Conservation (phyloP, 1,140 invertebrate species). For the Pinna nobilis region DNA sequence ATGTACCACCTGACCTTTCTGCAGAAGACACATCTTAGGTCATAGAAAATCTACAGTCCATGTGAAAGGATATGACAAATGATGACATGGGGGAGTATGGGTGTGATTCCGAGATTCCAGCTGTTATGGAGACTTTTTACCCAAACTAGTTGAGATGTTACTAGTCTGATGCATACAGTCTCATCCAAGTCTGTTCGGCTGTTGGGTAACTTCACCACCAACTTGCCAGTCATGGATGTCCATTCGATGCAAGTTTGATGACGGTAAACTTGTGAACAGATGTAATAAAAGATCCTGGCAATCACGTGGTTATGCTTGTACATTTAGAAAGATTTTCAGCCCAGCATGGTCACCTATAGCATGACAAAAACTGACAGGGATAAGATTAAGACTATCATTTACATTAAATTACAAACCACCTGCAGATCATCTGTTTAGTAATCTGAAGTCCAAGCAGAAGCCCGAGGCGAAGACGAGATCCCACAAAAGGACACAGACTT, state of each 20-base stretch:
- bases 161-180: constrained; percentile 2
- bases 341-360: constrained; percentile 40
- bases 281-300: constrained; percentile 37
- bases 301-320: constrained; percentile 25
- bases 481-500: background rate
- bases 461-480: constrained; percentile 6
- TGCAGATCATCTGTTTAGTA: background rate
- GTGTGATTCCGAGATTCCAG: too few species aligned
- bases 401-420: background rate
- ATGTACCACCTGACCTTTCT: too few species aligned
- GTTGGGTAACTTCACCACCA: constrained; percentile 54
- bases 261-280: constrained; percentile 28
- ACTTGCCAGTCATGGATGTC: constrained; percentile 37
- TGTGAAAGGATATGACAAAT: background rate
- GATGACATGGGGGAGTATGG: background rate
- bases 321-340: constrained; percentile 22
- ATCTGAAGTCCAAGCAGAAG: background rate
- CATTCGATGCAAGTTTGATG: constrained; percentile 40
- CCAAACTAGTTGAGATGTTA: constrained; percentile 15
- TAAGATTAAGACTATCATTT: background rate
- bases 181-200: constrained; percentile 47
- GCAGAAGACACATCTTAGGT: too few species aligned
- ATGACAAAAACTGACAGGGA: constrained; percentile 6
- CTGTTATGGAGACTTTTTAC: background rate
- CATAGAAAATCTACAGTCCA: background rate